Conservation (phyloP, 35 echinoderm and acorn worm genomes). For the Amphiura filiformis region DNA sequence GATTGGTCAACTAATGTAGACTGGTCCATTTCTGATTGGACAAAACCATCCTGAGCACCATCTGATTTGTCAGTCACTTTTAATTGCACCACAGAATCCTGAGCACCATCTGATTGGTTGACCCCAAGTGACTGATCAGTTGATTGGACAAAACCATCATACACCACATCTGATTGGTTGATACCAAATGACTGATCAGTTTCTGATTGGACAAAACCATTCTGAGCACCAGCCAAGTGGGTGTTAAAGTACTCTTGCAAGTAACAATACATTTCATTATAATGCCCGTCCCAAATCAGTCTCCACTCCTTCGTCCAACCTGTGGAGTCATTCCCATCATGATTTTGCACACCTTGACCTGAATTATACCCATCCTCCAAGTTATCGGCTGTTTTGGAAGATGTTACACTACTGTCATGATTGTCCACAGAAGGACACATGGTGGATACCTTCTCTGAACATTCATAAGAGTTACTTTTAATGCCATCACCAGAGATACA, state of each 20-base stretch:
- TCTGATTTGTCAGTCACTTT: not conserved
- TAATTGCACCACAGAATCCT: not conserved
- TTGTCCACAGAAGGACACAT: not conserved
- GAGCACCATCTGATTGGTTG: not conserved
- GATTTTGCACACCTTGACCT: not conserved
- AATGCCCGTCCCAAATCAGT: conserved; percentile 43
- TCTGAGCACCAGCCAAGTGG: not conserved
- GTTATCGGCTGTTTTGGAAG: not conserved
- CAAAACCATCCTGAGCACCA: not conserved
- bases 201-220: not conserved
- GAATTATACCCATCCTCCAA: not conserved
- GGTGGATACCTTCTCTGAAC: not conserved
- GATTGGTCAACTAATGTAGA: no score
- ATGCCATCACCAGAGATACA: not conserved
- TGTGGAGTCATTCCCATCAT: not conserved
- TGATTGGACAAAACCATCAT: no score
- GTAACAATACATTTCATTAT: conserved; percentile 48
- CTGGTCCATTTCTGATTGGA: not conserved
- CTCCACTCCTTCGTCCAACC: conserved; percentile 34
- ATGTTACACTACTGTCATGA: not conserved
- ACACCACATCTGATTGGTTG: conserved; percentile 14
- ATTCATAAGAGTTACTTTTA: not conserved
- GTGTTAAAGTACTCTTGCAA: conserved; percentile 46
- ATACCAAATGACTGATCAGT: not conserved
- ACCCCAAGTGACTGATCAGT: not conserved